These are phyloP conservation scores for Morpho deidamia DNA, from an alignment of 2,888 invertebrate genomes.

Conservation along the genomic window DNA sequence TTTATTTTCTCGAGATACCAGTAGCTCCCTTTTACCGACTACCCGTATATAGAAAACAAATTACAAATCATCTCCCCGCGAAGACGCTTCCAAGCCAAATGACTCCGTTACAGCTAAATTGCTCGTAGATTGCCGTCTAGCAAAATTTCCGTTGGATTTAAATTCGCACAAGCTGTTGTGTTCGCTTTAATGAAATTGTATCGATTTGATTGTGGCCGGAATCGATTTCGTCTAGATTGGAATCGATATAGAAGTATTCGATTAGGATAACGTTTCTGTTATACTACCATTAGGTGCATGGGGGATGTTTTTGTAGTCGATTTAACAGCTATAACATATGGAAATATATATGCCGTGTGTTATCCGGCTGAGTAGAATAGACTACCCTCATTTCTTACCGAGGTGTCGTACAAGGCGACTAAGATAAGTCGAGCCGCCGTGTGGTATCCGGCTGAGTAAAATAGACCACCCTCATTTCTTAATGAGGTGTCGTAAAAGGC, in stretches of 20 bases:
- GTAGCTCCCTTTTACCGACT: constrained; percentile 16
- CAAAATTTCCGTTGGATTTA: constrained; percentile 70
- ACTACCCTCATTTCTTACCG: too few relatives aligned
- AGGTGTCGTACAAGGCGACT: too few relatives aligned
- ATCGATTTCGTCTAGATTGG: constrained; percentile 32
- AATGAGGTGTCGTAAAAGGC: too few relatives aligned
- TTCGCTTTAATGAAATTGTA: constrained; percentile 52
- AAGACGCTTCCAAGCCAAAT: constrained; percentile 60
- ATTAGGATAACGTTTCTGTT: too few relatives aligned
- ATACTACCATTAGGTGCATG: too few relatives aligned
- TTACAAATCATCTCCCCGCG: constrained; percentile 72
- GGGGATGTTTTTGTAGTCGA: too few relatives aligned
- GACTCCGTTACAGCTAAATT: constrained; percentile 75
- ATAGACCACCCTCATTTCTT: too few relatives aligned
- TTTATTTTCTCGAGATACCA: background rate
- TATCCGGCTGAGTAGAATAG: too few relatives aligned
- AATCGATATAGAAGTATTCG: constrained; percentile 26
- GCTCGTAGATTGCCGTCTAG: constrained; percentile 59
- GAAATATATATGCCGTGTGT: too few relatives aligned
- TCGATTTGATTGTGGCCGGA: constrained; percentile 45
- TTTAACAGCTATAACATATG: too few relatives aligned
- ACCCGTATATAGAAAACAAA: constrained; percentile 63
- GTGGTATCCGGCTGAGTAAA: too few relatives aligned
- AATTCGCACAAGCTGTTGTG: constrained; percentile 54
- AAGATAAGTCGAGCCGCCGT: too few relatives aligned